phyloP scores from a whole-genome alignment of 1,140 invertebrate species.

The Platorchestia sp. region DNA sequence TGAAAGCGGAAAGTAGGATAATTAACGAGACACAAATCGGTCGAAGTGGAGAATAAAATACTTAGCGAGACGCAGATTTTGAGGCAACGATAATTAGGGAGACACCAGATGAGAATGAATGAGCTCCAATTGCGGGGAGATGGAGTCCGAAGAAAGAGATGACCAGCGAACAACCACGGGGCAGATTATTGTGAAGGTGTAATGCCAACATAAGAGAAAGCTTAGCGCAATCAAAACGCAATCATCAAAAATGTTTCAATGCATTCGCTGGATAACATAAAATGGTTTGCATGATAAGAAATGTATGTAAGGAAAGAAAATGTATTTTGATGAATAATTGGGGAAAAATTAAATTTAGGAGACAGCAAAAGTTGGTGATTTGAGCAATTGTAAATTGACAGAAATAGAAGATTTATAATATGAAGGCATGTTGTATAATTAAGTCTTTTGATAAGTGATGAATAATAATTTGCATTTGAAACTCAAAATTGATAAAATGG shows the following conservation, averaged over 20 bases:
- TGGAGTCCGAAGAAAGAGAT: neutral
- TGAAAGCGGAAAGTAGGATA: no score
- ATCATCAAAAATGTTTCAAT: neutral
- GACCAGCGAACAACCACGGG: neutral
- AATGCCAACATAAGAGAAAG: neutral
- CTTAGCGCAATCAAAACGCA: neutral
- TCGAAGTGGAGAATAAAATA: no score
- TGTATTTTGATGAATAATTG: neutral
- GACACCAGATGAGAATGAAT: no score
- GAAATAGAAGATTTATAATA: no score
- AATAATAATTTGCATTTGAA: neutral
- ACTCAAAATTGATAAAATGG: neutral
- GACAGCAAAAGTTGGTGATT: neutral
- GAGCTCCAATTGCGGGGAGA: neutral
- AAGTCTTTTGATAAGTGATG: neutral
- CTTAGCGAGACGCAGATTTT: no score
- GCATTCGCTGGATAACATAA: neutral
- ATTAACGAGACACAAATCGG: no score
- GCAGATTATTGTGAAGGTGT: neutral
- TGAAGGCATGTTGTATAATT: no score
- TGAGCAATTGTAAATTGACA: neutral
- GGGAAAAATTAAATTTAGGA: neutral
- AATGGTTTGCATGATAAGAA: neutral
- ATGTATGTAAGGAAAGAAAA: neutral
- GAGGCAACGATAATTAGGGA: no score